These are phyloP conservation scores for Melanargia galathea DNA, from an alignment of 2,888 invertebrate genomes.

Conservation along the genomic window DNA sequence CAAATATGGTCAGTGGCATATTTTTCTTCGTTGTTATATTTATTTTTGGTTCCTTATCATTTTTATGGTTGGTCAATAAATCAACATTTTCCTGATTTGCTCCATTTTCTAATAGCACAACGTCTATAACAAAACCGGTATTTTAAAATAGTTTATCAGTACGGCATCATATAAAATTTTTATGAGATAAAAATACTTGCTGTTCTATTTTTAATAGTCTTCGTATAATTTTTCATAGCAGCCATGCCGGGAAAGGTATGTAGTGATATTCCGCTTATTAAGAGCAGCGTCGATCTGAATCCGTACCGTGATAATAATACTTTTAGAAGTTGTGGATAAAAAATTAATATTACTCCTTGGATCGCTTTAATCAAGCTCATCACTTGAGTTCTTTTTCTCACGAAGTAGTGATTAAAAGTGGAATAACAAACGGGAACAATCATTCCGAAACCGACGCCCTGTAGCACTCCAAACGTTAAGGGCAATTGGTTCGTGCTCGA, in stretches of 20 bases:
- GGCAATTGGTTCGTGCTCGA: conserved; percentile 81
- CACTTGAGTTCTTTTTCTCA: conserved; percentile 81
- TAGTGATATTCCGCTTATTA: conserved; percentile 82
- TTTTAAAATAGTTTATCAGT: conserved; percentile 2
- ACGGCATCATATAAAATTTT: conserved; percentile 31
- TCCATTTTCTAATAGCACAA: conserved; percentile 45
- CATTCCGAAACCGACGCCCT: conserved; percentile 85
- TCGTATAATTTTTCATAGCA: conserved; percentile 72
- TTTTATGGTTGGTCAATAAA: conserved; percentile 47
- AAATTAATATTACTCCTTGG: conserved; percentile 81
- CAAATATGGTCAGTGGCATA: conserved; percentile 26
- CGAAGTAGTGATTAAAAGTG: conserved; percentile 84
- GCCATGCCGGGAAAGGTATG: conserved; percentile 83
- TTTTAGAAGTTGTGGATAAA: conserved; percentile 82
- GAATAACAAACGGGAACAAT: conserved; percentile 84
- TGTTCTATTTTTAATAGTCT: conserved; percentile 50
- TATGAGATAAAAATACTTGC: conserved; percentile 65
- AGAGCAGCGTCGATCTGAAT: conserved; percentile 83
- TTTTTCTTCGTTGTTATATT: conserved; percentile 21
- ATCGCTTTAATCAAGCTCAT: conserved; percentile 84
- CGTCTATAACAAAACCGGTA: conserved; percentile 49
- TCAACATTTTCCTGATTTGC: conserved; percentile 51
- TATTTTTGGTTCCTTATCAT: conserved; percentile 22
- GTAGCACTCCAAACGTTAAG: conserved; percentile 79
- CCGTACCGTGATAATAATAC: conserved; percentile 78